These are phyloP conservation scores for Morinoia aosen DNA, from an alignment of 2,888 invertebrate species.

Conservation along the genomic window DNA sequence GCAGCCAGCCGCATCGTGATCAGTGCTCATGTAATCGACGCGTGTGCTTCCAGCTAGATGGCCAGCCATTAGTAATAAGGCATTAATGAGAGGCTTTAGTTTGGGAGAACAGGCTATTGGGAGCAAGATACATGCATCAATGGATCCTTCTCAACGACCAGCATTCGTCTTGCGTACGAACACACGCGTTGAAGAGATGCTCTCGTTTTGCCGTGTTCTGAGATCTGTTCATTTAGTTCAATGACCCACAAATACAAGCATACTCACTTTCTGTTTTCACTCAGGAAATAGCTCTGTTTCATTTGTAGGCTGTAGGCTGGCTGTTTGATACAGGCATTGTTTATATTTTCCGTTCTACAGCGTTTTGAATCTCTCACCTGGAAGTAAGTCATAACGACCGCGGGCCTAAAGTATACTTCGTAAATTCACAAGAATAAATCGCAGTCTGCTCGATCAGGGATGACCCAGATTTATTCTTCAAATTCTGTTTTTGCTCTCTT, in stretches of 20 bases:
- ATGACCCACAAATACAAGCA: neutral
- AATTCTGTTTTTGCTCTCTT: neutral
- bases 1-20: neutral
- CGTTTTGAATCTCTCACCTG: neutral
- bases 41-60: constrained; percentile 2
- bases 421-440: neutral
- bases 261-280: neutral
- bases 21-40: constrained; percentile 4
- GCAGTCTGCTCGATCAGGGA: neutral
- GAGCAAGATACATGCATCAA: constrained; percentile 9
- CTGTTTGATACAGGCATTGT: neutral
- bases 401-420: neutral
- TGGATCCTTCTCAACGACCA: neutral
- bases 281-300: neutral
- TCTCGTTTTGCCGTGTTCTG: neutral
- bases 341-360: neutral
- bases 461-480: neutral
- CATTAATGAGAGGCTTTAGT: constrained; percentile 9
- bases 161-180: constrained; percentile 12
- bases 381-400: neutral
- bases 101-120: neutral
- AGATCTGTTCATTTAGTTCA: neutral
- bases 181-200: neutral
- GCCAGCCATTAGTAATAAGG: neutral
- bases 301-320: neutral